phyloP scores from a whole-genome alignment of 2,888 invertebrate species.

The Boloria euphrosyne region DNA sequence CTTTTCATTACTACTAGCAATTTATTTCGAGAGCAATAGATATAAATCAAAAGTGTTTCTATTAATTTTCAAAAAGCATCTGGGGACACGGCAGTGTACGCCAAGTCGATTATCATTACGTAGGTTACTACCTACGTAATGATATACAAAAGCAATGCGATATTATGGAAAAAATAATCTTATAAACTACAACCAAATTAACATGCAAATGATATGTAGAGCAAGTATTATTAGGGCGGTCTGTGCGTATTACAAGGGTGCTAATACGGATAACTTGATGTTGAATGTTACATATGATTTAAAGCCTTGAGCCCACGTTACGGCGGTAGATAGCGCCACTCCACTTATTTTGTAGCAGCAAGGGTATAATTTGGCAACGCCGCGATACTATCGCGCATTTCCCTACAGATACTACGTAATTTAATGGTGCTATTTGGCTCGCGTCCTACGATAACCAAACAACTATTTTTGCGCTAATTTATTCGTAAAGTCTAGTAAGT shows the following conservation, averaged over 20 bases:
- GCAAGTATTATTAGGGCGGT: too few relatives aligned
- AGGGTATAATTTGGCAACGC: conserved; percentile 78
- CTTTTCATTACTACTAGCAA: too few relatives aligned
- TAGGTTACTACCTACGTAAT: too few relatives aligned
- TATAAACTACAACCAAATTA: too few relatives aligned
- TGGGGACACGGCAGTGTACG: too few relatives aligned
- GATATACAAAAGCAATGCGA: too few relatives aligned
- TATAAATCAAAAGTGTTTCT: too few relatives aligned
- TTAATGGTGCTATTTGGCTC: conserved; percentile 74
- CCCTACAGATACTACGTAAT: conserved; percentile 75
- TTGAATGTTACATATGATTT: conserved; percentile 16
- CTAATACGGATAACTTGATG: conserved; percentile 13
- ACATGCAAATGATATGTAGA: too few relatives aligned
- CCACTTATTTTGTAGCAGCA: conserved; percentile 69
- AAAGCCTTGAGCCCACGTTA: conserved; percentile 9
- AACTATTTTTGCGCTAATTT: conserved; percentile 50
- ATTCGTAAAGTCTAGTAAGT: conserved; percentile 32
- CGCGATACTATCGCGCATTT: conserved; percentile 72
- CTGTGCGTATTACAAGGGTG: not conserved
- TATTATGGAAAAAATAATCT: too few relatives aligned
- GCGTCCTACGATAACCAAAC: conserved; percentile 46
- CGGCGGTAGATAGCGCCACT: conserved; percentile 34
- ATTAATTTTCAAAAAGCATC: too few relatives aligned
- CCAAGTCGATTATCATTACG: too few relatives aligned
- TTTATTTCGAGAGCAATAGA: too few relatives aligned